phyloP scores from a whole-genome alignment of 2,797 vertebrate species.

The Anas bahamensis region DNA sequence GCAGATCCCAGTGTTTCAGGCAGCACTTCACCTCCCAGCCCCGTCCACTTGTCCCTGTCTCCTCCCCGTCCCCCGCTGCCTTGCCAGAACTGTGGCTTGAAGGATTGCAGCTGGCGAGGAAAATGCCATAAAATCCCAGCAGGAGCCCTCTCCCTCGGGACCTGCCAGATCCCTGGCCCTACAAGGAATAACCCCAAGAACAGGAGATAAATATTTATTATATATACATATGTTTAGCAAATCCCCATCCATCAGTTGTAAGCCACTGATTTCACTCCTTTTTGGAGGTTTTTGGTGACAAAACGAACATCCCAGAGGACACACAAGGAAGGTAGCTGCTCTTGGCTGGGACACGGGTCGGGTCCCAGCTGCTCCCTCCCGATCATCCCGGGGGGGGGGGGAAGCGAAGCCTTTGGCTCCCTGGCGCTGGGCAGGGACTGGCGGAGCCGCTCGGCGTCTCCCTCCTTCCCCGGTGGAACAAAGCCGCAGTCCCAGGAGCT shows the following conservation, averaged over 20 bases:
- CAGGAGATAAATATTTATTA: not conserved
- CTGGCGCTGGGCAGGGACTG: not conserved
- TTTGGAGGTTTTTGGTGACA: not conserved
- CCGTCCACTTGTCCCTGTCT: not conserved
- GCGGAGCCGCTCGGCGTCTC: accelerated
- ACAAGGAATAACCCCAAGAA: not conserved
- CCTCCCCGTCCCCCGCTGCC: accelerated
- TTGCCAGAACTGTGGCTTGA: not conserved
- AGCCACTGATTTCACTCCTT: accelerated
- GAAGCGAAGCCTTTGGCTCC: not conserved
- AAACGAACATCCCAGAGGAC: not conserved
- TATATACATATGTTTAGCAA: not conserved
- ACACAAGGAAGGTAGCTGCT: accelerated
- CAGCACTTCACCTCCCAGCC: not conserved
- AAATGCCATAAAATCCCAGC: not conserved
- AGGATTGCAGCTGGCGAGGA: not conserved
- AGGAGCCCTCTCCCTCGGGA: not conserved
- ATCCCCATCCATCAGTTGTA: not conserved
- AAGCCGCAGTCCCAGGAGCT: not conserved
- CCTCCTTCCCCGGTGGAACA: accelerated
- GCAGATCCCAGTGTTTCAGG: not conserved
- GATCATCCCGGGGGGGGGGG: accelerated
- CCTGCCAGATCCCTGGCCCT: not conserved
- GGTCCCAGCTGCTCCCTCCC: not conserved
- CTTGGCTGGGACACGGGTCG: not conserved